phyloP scores from a whole-genome alignment of 1,140 invertebrate species.

The Drosophila truncata region DNA sequence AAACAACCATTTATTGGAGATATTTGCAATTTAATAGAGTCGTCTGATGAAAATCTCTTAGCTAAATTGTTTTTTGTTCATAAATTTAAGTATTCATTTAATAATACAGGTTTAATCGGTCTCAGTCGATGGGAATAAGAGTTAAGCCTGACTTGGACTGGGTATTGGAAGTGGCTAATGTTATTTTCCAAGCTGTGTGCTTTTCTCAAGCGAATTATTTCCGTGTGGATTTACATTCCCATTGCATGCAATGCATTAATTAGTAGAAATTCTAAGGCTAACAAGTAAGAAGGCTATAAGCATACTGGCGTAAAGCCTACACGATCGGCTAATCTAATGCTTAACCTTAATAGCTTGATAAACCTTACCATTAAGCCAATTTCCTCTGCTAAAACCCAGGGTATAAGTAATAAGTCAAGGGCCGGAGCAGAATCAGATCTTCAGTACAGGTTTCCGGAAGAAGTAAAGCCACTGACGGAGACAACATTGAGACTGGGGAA shows the following conservation, averaged over 20 bases:
- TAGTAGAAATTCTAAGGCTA: conserved; percentile 24
- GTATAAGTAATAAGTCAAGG: background rate
- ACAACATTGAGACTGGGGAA: conserved; percentile 18
- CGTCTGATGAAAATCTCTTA: conserved; percentile 4
- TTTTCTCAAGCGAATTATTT: conserved; percentile 46
- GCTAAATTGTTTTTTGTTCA: background rate
- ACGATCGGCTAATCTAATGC: background rate
- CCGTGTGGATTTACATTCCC: conserved; percentile 32
- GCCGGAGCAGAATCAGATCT: conserved; percentile 2
- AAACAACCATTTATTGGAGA: background rate
- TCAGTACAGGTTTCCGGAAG: conserved; percentile 29
- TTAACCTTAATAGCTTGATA: background rate
- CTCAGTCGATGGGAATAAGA: conserved; percentile 1
- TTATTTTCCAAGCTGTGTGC: conserved; percentile 12
- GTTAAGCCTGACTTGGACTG: background rate
- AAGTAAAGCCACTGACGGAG: background rate
- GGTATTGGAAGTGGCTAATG: conserved; percentile 3
- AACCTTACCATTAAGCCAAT: background rate
- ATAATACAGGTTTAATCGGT: conserved; percentile 5
- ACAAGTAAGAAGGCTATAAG: background rate
- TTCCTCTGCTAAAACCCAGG: too few relatives aligned
- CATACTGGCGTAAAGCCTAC: background rate
- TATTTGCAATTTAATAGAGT: conserved; percentile 4
- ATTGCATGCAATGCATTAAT: conserved; percentile 48
- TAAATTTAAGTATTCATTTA: background rate